These are phyloP conservation scores for Lysandra coridon DNA, from an alignment of 2,888 invertebrate species.

Conservation along the genomic window DNA sequence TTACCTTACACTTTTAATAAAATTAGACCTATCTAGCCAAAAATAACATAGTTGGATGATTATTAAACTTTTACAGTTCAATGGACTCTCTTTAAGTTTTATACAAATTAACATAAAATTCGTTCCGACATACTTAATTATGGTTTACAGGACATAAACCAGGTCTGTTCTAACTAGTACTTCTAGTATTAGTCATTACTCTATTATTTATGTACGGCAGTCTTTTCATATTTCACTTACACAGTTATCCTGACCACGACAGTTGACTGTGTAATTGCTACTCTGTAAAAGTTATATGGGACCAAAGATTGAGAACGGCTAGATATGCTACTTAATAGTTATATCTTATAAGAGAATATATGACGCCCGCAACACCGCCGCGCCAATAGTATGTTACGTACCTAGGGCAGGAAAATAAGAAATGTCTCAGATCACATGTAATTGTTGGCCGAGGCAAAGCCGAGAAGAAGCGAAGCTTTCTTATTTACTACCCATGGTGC, in stretches of 20 bases:
- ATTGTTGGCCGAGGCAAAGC: too few relatives aligned
- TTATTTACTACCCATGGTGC: too few relatives aligned
- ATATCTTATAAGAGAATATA: too few relatives aligned
- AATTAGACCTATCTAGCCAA: too few relatives aligned
- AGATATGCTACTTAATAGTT: background rate
- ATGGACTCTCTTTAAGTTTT: background rate
- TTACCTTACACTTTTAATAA: too few relatives aligned
- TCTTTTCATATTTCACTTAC: constrained; percentile 17
- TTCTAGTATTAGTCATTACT: background rate
- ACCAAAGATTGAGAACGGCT: background rate
- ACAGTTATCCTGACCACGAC: background rate
- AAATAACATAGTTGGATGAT: too few relatives aligned
- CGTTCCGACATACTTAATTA: background rate
- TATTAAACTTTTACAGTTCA: background rate
- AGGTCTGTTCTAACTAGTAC: background rate
- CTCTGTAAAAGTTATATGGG: constrained; percentile 1
- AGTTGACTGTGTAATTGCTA: constrained; percentile 8
- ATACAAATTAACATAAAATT: background rate
- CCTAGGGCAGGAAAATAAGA: too few relatives aligned
- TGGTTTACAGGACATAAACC: background rate
- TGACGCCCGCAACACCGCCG: too few relatives aligned
- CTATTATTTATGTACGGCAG: background rate
- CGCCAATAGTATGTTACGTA: too few relatives aligned
- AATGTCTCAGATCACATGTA: too few relatives aligned
- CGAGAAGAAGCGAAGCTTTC: too few relatives aligned